These are phyloP conservation scores for Mesorhabditis spiculigera DNA, from an alignment of 2,888 invertebrate genomes.

Conservation along the genomic window DNA sequence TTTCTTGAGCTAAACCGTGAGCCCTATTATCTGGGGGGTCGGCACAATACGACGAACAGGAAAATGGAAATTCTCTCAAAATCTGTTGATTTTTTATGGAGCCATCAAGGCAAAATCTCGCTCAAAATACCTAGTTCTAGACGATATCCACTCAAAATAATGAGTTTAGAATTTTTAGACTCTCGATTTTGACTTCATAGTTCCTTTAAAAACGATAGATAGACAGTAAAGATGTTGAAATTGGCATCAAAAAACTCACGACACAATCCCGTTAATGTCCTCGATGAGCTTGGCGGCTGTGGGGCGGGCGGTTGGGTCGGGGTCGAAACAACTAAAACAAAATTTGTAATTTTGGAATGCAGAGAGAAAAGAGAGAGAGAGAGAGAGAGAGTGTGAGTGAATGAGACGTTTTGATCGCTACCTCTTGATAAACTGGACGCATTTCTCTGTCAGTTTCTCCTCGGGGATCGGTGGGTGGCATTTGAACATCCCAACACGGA, in stretches of 20 bases:
- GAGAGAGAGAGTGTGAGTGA: neutral
- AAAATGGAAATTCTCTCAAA: neutral
- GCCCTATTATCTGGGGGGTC: neutral
- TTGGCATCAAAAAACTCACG: neutral
- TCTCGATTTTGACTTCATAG: neutral
- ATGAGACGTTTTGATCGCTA: conserved; percentile 7
- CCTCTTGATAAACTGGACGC: conserved; percentile 76
- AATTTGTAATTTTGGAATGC: neutral
- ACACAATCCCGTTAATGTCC: conserved; percentile 64
- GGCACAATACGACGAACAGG: neutral
- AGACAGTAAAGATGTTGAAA: neutral
- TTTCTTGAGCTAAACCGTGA: conserved; percentile 27
- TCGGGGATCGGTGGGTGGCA: conserved; percentile 92
- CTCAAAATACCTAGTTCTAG: neutral
- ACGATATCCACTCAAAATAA: neutral
- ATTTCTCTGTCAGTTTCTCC: conserved; percentile 76
- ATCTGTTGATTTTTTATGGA: neutral
- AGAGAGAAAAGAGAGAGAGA: neutral
- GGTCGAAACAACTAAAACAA: conserved; percentile 75
- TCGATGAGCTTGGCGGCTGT: conserved; percentile 82
- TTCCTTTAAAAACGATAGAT: neutral
- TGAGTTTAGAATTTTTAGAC: too few relatives aligned
- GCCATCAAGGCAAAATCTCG: neutral
- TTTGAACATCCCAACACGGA: conserved; percentile 93
- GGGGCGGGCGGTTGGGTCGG: conserved; percentile 79